phyloP scores from a whole-genome alignment of 2,888 invertebrate genomes.

The Phaedon cochleariae region DNA sequence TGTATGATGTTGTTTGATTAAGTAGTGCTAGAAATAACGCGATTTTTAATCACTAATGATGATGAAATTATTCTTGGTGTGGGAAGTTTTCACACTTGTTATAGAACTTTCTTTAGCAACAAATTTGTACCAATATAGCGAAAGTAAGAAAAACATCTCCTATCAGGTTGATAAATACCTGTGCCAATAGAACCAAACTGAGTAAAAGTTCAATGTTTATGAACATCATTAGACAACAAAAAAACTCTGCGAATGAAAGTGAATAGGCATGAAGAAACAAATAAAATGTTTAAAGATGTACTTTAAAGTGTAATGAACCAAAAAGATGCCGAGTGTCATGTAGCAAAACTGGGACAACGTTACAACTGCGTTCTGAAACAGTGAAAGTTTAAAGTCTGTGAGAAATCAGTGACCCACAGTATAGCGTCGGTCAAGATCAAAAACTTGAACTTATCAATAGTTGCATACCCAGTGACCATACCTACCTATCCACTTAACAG shows the following conservation, averaged over 20 bases:
- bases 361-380: constrained; percentile 19
- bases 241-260: not conserved
- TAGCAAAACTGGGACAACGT: constrained; percentile 26
- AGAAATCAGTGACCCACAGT: constrained; percentile 47
- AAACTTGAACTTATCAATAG: constrained; percentile 30
- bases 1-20: too few relatives aligned
- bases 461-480: too few relatives aligned
- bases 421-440: constrained; percentile 42
- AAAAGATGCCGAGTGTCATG: not conserved
- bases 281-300: not conserved
- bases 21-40: too few relatives aligned
- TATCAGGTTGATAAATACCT: not conserved
- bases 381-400: constrained; percentile 49
- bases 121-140: not conserved
- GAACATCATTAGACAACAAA: not conserved
- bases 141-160: not conserved
- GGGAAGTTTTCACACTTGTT: too few relatives aligned
- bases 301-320: not conserved
- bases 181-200: not conserved
- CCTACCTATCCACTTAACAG: too few relatives aligned
- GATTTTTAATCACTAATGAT: too few relatives aligned
- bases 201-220: not conserved
- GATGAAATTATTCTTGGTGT: too few relatives aligned
- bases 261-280: not conserved
- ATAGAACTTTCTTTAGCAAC: too few relatives aligned